Evolutionary conservation across 2,888 invertebrate species (phyloP), one percentile per base, ranked within the genome.

Genomic region (Caenorhabditis sulstoni): DNA sequence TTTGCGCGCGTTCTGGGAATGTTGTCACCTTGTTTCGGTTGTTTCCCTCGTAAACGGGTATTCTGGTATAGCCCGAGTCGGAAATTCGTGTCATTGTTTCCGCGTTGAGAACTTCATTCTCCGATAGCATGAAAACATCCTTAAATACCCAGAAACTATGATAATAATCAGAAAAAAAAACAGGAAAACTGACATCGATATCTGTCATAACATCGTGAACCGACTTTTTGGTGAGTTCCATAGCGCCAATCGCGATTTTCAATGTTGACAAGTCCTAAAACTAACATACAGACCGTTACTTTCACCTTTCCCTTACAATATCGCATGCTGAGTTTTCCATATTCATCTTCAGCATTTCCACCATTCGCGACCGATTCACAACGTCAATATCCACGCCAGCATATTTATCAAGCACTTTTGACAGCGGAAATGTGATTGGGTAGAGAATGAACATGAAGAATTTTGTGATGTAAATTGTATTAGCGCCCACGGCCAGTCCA

Each of bases 11-110:
- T 20, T 14, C 5, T 22, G 14, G 3, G 11, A 11, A 37, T 29
- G 4, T 37, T 14, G n/a, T 39, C 35, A 62, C 78, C 53, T 78
- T 78, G 22, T 78, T 78, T 22, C 61, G 97, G 97, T 98, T 98
- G 20, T 97, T 94, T 88, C 96, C 59, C 20, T 77, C 71, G 52
- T 84, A 99, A 0, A 99, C 96, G 0, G 98, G 98, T 89, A 99
- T 95, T 44, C 98, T 94, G 35, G 98, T 97, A 92, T 94, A 98
- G 1, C 98, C 92, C 70, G 90, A 90, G 90, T 96, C 96, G 93
- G 97, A 95, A 67, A 99, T 97, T 91, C 96, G 95, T 0, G 96
- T 95, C 90, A 99, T 95, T 0, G 97, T 97, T 91, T 97, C 96
- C 91, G 98, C 98, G 66, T 89, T 96, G 71, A 99, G 93, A 14